phyloP scores from a whole-genome alignment of 1,140 invertebrate species.

The Scaptomyza hsui region DNA sequence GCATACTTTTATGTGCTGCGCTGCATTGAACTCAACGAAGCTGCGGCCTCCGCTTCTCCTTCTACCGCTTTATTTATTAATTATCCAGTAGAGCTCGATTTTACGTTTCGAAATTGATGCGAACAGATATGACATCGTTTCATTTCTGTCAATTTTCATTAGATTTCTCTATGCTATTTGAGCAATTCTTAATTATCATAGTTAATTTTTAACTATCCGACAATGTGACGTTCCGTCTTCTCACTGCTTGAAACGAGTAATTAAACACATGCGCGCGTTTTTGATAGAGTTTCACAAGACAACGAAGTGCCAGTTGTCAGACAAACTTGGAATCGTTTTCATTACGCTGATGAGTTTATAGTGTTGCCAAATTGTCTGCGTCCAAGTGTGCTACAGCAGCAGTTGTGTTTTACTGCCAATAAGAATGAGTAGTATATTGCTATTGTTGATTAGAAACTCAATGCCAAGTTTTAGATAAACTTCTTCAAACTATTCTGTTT shows the following conservation, averaged over 20 bases:
- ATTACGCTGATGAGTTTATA: constrained; percentile 78
- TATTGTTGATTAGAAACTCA: neutral
- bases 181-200: constrained; percentile 56
- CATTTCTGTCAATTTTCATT: constrained; percentile 46
- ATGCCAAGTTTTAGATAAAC: no score
- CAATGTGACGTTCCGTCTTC: constrained; percentile 59
- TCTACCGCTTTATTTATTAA: constrained; percentile 34
- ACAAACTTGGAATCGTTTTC: constrained; percentile 53
- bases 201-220: constrained; percentile 57
- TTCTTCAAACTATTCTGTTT: no score
- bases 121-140: constrained; percentile 23
- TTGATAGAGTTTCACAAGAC: constrained; percentile 60
- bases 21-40: neutral
- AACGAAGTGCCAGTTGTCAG: constrained; percentile 19
- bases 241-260: constrained; percentile 38
- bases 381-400: constrained; percentile 13
- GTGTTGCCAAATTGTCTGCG: constrained; percentile 56
- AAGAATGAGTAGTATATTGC: constrained; percentile 45
- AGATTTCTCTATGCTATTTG: constrained; percentile 35
- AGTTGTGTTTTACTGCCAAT: constrained; percentile 65
- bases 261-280: constrained; percentile 66
- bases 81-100: constrained; percentile 29
- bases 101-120: constrained; percentile 35
- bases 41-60: neutral
- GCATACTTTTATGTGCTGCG: constrained; percentile 29